Evolutionary conservation across 2,888 invertebrate genomes (phyloP), one percentile per base, ranked within the genome.

Genomic region (Drosophila gaucha): DNA sequence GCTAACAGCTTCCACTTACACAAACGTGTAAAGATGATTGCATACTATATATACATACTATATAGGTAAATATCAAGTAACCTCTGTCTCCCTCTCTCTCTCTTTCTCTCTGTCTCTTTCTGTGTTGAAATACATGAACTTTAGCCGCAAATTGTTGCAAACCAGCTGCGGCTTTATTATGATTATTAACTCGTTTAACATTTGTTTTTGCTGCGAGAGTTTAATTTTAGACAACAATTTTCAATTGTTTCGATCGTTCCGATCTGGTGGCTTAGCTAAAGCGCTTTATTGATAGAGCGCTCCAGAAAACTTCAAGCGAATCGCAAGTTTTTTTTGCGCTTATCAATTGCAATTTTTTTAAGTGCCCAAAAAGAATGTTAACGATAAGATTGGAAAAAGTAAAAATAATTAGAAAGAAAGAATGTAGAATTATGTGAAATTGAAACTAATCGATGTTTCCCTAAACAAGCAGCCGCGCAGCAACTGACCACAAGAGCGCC

Each of bases 311-410:
- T 62, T 59, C 18, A 36, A 67, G 28, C 31, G 28, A 64, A 35
- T 50, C 39, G 52, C 44, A 33, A 59, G 33, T 52, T 52, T 26
- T 52, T 14, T n/a, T n/a, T n/a, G n/a, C n/a, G 30, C 67, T 77
- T 74, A 76, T 76, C 74, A 70, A 66, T 43, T 76, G 59, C 63
- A 66, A 44, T n/a, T 22, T 24, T 38, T 59, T 66, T 51, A 57
- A n/a, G 18, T 43, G 69, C 4, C 59, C 12, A 14, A 9, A 56
- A 59, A 33, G 43, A 68, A 51, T 56, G 6, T 18, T 20, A 16
- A 49, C 46, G 77, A 77, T 77, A 72, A 77, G 77, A 77, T 77
- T 74, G 28, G 39, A 31, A 31, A 3, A 46, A 20, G 30, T 12
- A 30, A 31, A 46, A 46, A 31, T 20, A 31, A n/a, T 20, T 6